Base-by-base conservation (phyloP, 2,113 vertebrate genomes). In the Thomomys bottae region DNA sequence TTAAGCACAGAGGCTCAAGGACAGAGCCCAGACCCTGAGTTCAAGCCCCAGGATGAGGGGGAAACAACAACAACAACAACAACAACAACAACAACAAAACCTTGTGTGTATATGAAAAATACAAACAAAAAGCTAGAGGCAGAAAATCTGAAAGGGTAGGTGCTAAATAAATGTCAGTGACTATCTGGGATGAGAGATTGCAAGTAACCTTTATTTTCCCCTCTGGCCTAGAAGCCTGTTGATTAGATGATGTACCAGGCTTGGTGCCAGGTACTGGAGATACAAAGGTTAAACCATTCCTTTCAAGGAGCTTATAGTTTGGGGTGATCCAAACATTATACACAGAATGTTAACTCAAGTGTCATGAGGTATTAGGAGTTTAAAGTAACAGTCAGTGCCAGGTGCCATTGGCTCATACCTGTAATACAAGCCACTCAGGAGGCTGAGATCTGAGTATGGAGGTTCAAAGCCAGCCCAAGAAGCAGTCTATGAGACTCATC, bases 181-280 rank as follows among this genome's bases (percentile, higher is more conserved):
- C 64, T 64, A 68, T 57, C 45, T 61, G 17, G 21, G 21, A 28
- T 86, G 38, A 38, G 71, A 88, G 66, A 71, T 72, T 32, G 63
- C 3, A 68, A 63, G 17, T 42, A 34, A 88, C 61, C 67, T 71
- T n/a, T 38, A 88, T 68, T 75, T 80, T 92, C 86, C 72, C 76
- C 42, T 57, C 2, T 57, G 66, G 59, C 12, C 59, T 45, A 73
- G 71, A 73, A 67, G 90, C 59, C 68, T 11, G 26, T 8, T 70
- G 49, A 17, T 42, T 61, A 80, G 20, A 24, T 87, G 38, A 68
- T 30, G n/a, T 7, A 18, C n/a, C 77, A 84, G 40, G 30, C 30
- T 24, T 21, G 20, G 24, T 40, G 67, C 45, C 45, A 72, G 77
- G 82, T 36, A 34, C n/a, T 14, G 11, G 26, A 28, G 8, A 59